These are phyloP conservation scores for Eristalis intricaria DNA, from an alignment of 2,888 invertebrate genomes.

Conservation along the genomic window DNA sequence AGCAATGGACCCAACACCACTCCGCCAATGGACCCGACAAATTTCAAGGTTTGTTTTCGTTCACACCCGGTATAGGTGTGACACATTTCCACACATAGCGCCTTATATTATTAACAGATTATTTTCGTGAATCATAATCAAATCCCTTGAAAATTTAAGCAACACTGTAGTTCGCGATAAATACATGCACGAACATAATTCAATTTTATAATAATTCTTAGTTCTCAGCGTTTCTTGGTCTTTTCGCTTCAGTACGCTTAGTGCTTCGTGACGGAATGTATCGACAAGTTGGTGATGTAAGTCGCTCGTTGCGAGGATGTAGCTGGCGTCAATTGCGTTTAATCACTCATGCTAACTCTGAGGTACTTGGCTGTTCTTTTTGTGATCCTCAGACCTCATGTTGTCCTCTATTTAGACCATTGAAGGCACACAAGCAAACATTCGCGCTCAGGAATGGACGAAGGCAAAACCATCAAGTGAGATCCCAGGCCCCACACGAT, in stretches of 20 bases:
- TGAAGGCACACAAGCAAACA: not conserved
- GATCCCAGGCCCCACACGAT: constrained; percentile 76
- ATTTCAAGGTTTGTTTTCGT: no score
- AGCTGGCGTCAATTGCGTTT: not conserved
- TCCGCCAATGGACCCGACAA: no score
- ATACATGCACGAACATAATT: no score
- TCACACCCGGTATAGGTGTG: no score
- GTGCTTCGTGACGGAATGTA: not conserved
- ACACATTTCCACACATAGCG: no score
- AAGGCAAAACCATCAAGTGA: constrained; percentile 75
- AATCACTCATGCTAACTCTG: not conserved
- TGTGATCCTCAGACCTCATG: not conserved
- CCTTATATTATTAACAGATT: no score
- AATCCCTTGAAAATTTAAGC: no score
- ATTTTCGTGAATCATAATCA: no score
- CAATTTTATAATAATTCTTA: no score
- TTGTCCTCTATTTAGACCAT: not conserved
- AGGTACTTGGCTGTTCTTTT: not conserved
- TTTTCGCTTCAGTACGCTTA: not conserved
- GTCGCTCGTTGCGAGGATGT: not conserved
- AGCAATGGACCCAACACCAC: no score
- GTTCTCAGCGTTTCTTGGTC: no score
- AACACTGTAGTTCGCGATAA: no score
- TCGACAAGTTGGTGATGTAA: not conserved
- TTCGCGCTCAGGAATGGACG: constrained; percentile 31